Evolutionary conservation across 2,113 vertebrate species (phyloP), one percentile per base, ranked within the genome.

Genomic region (Leiothrix lutea): DNA sequence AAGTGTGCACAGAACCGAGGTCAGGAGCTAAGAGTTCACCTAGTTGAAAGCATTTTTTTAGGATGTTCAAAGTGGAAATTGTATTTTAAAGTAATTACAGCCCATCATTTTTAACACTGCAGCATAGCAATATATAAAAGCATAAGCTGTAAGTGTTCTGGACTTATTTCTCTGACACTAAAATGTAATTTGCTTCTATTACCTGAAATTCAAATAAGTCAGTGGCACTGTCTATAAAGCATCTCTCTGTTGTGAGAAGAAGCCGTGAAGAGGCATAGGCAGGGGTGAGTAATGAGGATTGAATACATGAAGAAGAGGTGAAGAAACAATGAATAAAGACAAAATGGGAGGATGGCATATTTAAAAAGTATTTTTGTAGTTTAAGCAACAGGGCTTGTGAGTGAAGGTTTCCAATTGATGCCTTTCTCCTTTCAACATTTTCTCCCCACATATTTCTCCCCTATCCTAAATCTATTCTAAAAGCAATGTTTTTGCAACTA

Each of bases 1-100:
- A 69, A 74, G 82, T 66, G 60, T 1, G 0, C 36, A 47, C 14
- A 42, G 85, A 90, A 66, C 35, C 48, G 44, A 90, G 95, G 90
- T 93, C 93, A 97, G 80, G 74, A 88, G 64, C 85, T 90, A 83
- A 80, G 93, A 83, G 80, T 88, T 90, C 90, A 78, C 62, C 64
- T 57, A 66, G 58, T 44, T 75, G 78, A 94, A 90, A 90, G 56
- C 56, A 67, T 80, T 94, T 77, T 92, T 74, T 74, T 86, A 74
- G 44, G 47, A 65, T 69, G 77, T 83, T 90, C 48, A 16, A 92
- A 94, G 71, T 48, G 56, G 64, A 88, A 96, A 92, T 69, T 88
- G 75, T 93, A 86, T 88, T 93, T 96, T 91, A 88, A 93, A 92
- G 47, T 88, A 95, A 95, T 96, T 97, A 90, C 60, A 74, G 90